Conservation (phyloP, 2,797 vertebrate genomes). For the Spizella passerina region DNA sequence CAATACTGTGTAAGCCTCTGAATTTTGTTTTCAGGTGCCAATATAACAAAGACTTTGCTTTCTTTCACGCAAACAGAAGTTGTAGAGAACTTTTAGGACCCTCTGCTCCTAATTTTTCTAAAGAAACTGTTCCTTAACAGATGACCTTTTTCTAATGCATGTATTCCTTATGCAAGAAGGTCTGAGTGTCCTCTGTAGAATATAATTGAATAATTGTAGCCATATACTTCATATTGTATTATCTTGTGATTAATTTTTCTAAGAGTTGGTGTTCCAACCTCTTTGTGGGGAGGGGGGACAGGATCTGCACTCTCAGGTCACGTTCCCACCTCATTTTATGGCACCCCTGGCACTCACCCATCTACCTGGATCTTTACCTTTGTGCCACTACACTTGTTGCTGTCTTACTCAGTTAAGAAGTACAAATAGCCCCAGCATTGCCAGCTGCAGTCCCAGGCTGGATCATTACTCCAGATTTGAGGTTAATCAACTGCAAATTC, state of each 20-base stretch:
- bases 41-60: neutral
- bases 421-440: slow-evolving; percentile 65
- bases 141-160: neutral
- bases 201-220: neutral
- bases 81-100: neutral
- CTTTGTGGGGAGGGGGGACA: fast-evolving
- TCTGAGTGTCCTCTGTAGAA: neutral
- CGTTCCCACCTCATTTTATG: neutral
- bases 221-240: neutral
- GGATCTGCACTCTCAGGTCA: neutral
- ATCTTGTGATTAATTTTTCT: neutral
- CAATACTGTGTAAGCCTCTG: neutral
- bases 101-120: neutral
- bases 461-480: slow-evolving; percentile 78
- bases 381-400: slow-evolving; percentile 69
- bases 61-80: neutral
- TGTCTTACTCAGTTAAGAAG: slow-evolving; percentile 72
- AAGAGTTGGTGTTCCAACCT: neutral
- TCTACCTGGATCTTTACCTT: neutral
- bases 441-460: slow-evolving; percentile 75
- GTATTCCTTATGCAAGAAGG: neutral
- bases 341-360: neutral
- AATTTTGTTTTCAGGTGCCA: neutral
- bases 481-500: slow-evolving; percentile 84
- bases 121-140: neutral